phyloP scores from a whole-genome alignment of 2,797 vertebrate species.

The Moxostoma hubbsi region DNA sequence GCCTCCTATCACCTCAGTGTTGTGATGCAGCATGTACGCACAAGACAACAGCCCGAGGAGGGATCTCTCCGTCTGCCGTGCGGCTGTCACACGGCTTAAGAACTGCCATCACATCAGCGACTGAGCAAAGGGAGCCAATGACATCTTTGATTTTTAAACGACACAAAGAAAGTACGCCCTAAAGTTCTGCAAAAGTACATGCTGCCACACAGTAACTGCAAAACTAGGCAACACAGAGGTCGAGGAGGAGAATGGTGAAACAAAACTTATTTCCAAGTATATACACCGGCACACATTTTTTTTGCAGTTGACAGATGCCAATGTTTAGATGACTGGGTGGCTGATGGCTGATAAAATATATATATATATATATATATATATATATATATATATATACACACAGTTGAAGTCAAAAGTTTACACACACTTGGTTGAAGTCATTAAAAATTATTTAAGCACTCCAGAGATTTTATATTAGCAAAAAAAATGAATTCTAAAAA shows the following conservation, averaged over 20 bases:
- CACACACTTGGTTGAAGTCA: too few relatives aligned
- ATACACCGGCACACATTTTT: not conserved
- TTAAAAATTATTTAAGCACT: too few relatives aligned
- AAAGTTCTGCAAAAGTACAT: slow-evolving; percentile 55
- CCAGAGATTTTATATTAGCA: too few relatives aligned
- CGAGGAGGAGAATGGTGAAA: slow-evolving; percentile 22
- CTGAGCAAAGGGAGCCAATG: slow-evolving; percentile 58
- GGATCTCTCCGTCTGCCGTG: slow-evolving; percentile 54
- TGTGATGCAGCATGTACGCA: slow-evolving; percentile 48
- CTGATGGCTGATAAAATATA: too few relatives aligned
- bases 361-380: too few relatives aligned
- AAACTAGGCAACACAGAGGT: slow-evolving; percentile 50
- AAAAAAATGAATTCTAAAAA: too few relatives aligned
- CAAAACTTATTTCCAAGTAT: slow-evolving; percentile 14
- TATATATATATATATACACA: too few relatives aligned
- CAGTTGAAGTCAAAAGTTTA: too few relatives aligned
- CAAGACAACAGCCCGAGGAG: slow-evolving; percentile 65
- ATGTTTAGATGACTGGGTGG: not conserved
- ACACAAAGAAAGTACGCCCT: slow-evolving; percentile 48
- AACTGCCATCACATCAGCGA: slow-evolving; percentile 58
- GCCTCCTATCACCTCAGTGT: slow-evolving; percentile 55
- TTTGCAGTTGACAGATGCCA: not conserved
- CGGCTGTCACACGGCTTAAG: slow-evolving; percentile 60
- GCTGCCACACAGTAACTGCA: slow-evolving; percentile 36
- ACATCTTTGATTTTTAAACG: slow-evolving; percentile 59